Base-by-base conservation (phyloP, 64 coral and sea anemone species). In the Pocillopora damicornis region DNA sequence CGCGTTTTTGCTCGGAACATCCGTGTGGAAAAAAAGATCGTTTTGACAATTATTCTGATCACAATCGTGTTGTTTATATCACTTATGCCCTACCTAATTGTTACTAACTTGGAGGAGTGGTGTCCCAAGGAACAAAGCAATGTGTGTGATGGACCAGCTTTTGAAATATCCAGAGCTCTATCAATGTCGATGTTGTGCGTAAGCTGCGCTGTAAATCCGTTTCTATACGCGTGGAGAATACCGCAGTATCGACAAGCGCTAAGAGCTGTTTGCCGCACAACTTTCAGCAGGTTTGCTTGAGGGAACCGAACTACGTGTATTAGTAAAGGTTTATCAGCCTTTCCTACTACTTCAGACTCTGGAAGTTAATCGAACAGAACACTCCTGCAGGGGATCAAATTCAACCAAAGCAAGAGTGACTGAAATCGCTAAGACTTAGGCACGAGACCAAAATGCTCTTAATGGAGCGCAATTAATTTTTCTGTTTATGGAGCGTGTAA, bases 171-270 rank as follows among this genome's bases (percentile, higher is more conserved):
- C 0, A 91, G 18, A 38, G 73, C 78, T 4, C 37, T 95, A 18
- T 87, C 93, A 4, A 17, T 83, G 30, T 61, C 89, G 15, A 78
- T 95, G 58, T 56, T 95, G 25, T 79, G 86, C 18, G n/a, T 95
- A 0, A 95, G 93, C 59, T 89, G 86, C 17, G 86, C 82, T 6
- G 34, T 89, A 16, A 92, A 95, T 22, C 93, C 93, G 14, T 88
- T 89, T 76, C 80, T 95, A 9, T 95, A 95, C 23, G 89, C 89
- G 15, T 95, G 90, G 75, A 87, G 86, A 35, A 65, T 95, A 36
- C 87, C 89, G 2, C 87, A 88, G 8, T 95, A 91, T 64, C 59
- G 89, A 2, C 86, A 88, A 20, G 85, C 89, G 59, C 82, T 95
- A 13, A 73, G 60, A n/a, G 25, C 91, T n/a, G 80, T 89, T 58